phyloP scores from a whole-genome alignment of 35 echinoderm and acorn worm genomes.

The Ophioderma brevispina region DNA sequence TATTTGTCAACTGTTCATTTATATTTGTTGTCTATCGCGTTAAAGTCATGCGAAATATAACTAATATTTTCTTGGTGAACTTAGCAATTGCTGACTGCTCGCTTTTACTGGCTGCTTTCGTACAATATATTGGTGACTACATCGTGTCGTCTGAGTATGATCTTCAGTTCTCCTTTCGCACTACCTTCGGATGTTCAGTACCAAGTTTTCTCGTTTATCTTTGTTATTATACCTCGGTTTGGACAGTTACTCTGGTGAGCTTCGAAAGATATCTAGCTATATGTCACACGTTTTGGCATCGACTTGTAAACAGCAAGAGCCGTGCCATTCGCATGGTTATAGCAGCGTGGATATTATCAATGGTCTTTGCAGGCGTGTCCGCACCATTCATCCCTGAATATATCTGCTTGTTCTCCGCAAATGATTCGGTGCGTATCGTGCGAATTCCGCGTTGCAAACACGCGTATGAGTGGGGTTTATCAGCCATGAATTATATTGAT shows the following conservation, averaged over 20 bases:
- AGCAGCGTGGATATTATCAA: background rate
- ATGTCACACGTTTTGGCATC: background rate
- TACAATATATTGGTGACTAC: background rate
- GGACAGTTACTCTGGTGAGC: background rate
- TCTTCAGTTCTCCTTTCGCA: background rate
- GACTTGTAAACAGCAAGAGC: background rate
- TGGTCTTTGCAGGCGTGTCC: background rate
- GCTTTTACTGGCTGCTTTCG: background rate
- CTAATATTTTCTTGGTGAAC: background rate
- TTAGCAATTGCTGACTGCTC: background rate
- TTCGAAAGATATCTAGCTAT: background rate
- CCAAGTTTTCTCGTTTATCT: background rate
- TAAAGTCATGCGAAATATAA: background rate
- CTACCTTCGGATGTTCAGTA: background rate
- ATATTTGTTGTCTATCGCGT: background rate
- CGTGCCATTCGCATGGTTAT: background rate
- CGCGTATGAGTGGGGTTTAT: background rate
- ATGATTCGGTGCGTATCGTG: background rate
- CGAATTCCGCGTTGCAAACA: background rate
- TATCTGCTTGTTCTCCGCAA: background rate
- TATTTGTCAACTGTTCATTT: background rate
- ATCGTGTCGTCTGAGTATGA: background rate
- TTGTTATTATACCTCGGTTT: background rate
- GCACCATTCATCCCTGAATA: background rate
- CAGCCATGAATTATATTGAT: background rate